Percentiles rank a stretch among this genome's conserved stretches.
Evolutionary conservation across 2,113 vertebrate genomes (phyloP).

Genomic region (Kryptolebias marmoratus): DNA sequence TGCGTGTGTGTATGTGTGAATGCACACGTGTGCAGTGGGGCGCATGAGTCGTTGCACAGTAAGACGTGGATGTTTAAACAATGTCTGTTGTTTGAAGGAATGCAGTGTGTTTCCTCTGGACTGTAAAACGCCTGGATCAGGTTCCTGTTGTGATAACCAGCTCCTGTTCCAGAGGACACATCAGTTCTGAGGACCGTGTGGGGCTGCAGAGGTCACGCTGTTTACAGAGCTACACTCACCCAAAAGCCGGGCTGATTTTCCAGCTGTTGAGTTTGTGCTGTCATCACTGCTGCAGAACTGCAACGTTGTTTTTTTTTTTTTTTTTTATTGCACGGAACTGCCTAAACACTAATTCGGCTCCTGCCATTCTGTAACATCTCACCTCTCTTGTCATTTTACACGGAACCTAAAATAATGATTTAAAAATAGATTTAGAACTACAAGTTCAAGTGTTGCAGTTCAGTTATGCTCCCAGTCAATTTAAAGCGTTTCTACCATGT

Average conservation of each 20-base stretch:
- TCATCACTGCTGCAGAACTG: slow-evolving; percentile 17
- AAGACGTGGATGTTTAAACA: slow-evolving; percentile 69
- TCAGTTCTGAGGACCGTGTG: slow-evolving; percentile 59
- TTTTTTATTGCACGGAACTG: not conserved
- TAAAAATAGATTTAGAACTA: not conserved
- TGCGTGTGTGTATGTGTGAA: not conserved
- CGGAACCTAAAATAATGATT: not conserved
- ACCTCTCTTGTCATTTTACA: not conserved
- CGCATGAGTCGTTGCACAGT: slow-evolving; percentile 39
- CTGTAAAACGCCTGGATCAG: slow-evolving; percentile 65
- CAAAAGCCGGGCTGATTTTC: slow-evolving; percentile 1
- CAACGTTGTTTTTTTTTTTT: slow-evolving; percentile 27
- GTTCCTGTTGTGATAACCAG: slow-evolving; percentile 72
- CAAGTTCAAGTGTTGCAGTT: too few species aligned
- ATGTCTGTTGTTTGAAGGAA: slow-evolving; percentile 69
- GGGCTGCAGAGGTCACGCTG: slow-evolving; percentile 54
- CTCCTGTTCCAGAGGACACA: slow-evolving; percentile 46
- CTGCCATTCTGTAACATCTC: slow-evolving; percentile 18
- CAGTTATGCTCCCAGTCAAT: too few species aligned
- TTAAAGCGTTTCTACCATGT: too few species aligned
- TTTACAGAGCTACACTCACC: slow-evolving; percentile 51
- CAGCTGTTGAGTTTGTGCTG: slow-evolving; percentile 8
- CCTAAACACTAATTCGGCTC: slow-evolving; percentile 29
- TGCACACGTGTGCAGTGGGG: not conserved
- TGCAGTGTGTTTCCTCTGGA: slow-evolving; percentile 66